These are phyloP conservation scores for Symphodus melops DNA, from an alignment of 2,113 vertebrate genomes.

Conservation along the genomic window DNA sequence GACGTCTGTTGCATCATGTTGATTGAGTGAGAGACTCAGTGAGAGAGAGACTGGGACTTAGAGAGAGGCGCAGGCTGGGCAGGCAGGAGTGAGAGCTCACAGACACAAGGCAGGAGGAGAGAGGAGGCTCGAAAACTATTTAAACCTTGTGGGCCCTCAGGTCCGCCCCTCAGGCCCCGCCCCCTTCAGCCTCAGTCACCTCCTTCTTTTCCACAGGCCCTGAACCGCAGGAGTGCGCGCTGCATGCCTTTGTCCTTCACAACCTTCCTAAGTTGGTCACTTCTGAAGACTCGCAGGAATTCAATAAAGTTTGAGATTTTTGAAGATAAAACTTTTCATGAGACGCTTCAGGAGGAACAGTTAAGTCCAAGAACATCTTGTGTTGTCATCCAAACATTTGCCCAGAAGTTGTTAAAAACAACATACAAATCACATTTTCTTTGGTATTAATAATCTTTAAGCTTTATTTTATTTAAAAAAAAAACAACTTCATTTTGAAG, in stretches of 20 bases:
- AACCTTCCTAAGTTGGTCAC: constrained; percentile 33
- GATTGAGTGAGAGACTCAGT: constrained; percentile 55
- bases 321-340: constrained; percentile 5
- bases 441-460: not conserved
- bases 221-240: constrained; percentile 47
- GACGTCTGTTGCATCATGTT: constrained; percentile 70
- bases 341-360: not conserved
- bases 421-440: not conserved
- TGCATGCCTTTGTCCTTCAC: constrained; percentile 50
- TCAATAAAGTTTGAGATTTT: constrained; percentile 19
- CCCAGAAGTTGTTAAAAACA: not conserved
- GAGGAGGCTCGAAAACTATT: constrained; percentile 72
- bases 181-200: constrained; percentile 40
- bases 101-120: constrained; percentile 78
- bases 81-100: constrained; percentile 68
- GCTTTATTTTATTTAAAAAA: too few relatives aligned
- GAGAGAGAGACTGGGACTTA: constrained; percentile 56
- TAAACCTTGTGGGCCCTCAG: constrained; percentile 73
- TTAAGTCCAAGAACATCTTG: not conserved
- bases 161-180: constrained; percentile 69
- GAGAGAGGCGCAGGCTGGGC: constrained; percentile 52
- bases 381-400: not conserved
- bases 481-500: not conserved
- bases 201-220: constrained; percentile 63
- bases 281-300: constrained; percentile 8